A percentile compares a stretch with the other conserved stretches of the same genome.
Evolutionary conservation across 2,797 vertebrate genomes (phyloP).

Genomic region (Vireo griseus): DNA sequence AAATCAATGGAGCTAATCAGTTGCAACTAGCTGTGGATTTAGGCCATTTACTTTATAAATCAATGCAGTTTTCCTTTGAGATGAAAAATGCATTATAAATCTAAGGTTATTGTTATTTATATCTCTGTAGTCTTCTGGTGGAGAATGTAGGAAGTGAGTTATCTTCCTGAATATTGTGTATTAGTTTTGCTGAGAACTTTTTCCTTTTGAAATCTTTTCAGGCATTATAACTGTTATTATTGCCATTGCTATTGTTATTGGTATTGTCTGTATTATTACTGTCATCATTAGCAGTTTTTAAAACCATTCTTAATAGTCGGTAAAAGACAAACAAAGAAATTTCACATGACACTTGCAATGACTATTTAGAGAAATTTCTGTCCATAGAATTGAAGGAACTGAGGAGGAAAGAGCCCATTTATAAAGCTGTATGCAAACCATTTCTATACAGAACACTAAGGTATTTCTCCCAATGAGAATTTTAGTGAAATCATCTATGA

Average conservation of each 20-base stretch:
- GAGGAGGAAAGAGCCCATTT: neutral
- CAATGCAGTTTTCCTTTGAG: neutral
- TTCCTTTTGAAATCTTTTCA: neutral
- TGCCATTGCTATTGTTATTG: neutral
- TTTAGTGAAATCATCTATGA: neutral
- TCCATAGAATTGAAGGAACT: neutral
- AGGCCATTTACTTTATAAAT: constrained; percentile 10
- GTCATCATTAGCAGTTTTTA: neutral
- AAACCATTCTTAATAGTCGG: neutral
- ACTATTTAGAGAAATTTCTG: neutral
- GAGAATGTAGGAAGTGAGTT: neutral
- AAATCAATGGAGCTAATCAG: constrained; percentile 13
- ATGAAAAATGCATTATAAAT: neutral
- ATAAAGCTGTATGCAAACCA: neutral
- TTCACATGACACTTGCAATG: neutral
- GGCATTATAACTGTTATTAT: neutral
- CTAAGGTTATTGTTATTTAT: neutral
- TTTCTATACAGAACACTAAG: neutral
- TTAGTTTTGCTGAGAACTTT: neutral
- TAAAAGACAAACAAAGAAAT: neutral
- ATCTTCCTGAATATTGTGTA: neutral
- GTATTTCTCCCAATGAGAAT: neutral
- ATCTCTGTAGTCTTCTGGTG: neutral
- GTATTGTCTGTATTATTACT: neutral
- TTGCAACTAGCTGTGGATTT: neutral